Evolutionary conservation across 1,140 invertebrate species (phyloP).

Genomic region (Neodiprion pinetum): DNA sequence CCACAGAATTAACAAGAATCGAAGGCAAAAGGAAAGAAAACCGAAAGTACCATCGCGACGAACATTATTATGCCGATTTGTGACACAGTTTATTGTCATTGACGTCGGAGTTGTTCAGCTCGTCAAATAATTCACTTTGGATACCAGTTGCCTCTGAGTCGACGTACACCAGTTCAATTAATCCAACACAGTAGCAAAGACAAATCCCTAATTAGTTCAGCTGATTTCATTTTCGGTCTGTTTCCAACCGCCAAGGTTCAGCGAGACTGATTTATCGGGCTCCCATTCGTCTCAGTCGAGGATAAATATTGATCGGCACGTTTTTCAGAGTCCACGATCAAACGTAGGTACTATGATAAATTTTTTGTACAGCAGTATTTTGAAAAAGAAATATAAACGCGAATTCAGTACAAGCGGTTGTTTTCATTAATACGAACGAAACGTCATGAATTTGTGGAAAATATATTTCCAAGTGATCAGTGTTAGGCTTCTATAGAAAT

Average conservation of each 20-base stretch:
- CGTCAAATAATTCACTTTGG: constrained; percentile 24
- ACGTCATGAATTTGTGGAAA: too few relatives aligned
- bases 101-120: background rate
- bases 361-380: too few relatives aligned
- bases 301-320: background rate
- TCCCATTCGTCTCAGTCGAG: background rate
- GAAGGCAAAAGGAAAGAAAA: background rate
- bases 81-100: background rate
- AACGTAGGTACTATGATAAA: too few relatives aligned
- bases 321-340: background rate
- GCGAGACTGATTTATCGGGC: constrained; percentile 49
- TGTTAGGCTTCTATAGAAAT: too few relatives aligned
- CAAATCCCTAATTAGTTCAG: constrained; percentile 52
- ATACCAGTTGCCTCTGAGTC: constrained; percentile 22
- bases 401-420: too few relatives aligned
- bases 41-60: background rate
- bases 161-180: constrained; percentile 33
- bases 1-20: background rate
- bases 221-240: constrained; percentile 46
- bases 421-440: too few relatives aligned
- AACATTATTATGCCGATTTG: background rate
- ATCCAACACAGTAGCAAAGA: constrained; percentile 51
- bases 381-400: too few relatives aligned
- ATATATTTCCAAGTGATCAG: too few relatives aligned
- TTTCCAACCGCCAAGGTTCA: constrained; percentile 45